phyloP scores from a whole-genome alignment of 1,140 invertebrate genomes.

The Sycophila sp. region DNA sequence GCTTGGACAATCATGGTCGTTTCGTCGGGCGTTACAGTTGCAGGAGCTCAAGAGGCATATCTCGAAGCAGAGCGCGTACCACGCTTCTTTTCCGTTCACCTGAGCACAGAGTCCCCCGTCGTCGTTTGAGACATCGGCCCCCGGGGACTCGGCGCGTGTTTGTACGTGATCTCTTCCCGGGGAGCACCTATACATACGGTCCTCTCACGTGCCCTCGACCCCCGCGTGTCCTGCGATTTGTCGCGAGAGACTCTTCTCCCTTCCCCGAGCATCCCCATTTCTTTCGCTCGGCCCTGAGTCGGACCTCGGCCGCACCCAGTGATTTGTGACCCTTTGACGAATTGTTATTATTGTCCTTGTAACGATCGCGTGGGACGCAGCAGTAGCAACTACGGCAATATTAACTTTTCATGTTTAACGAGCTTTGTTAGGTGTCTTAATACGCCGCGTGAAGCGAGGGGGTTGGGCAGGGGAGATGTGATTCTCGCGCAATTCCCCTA shows the following conservation, averaged over 20 bases:
- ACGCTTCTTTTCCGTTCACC: slow-evolving; percentile 31
- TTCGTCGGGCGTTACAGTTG: too few species aligned
- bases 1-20: too few species aligned
- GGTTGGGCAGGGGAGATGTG: neutral
- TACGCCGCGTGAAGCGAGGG: neutral
- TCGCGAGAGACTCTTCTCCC: slow-evolving; percentile 40
- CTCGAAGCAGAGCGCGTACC: too few species aligned
- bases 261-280: neutral
- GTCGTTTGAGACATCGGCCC: slow-evolving; percentile 66
- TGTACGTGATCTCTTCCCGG: slow-evolving; percentile 58
- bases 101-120: slow-evolving; percentile 48
- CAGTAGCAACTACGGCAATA: slow-evolving; percentile 25
- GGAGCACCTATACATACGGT: slow-evolving; percentile 34
- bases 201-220: slow-evolving; percentile 49
- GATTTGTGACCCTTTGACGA: slow-evolving; percentile 34
- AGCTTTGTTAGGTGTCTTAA: slow-evolving; percentile 27
- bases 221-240: slow-evolving; percentile 47
- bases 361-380: neutral
- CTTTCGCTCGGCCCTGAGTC: too few species aligned
- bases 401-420: slow-evolving; percentile 35
- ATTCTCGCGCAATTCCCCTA: slow-evolving; percentile 4
- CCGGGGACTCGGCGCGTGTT: slow-evolving; percentile 52
- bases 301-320: too few species aligned
- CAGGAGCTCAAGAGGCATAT: too few species aligned
- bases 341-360: slow-evolving; percentile 31